Evolutionary conservation across 2,113 vertebrate species (phyloP), one percentile per base, ranked within the genome.

Genomic region (Mixornis gularis): DNA sequence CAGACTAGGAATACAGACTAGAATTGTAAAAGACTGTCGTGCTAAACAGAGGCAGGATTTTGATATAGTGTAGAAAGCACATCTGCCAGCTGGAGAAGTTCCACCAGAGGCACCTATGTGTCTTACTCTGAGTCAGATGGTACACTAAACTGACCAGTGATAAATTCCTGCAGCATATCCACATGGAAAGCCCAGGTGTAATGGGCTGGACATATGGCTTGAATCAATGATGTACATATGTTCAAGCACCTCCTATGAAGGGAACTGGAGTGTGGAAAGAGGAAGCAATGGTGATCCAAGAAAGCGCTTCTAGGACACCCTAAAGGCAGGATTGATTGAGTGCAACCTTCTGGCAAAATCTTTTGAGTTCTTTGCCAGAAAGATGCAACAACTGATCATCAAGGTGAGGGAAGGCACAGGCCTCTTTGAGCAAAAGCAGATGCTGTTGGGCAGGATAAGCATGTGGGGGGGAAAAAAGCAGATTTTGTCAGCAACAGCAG

Each of bases 301-400:
- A 95, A 95, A 96, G 76, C 1, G 0, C 85, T 96, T 93, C 92
- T 94, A 95, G 93, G 92, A 95, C 87, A 95, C 82, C 92, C 90
- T 91, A 93, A 95, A 94, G 94, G 92, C 87, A 96, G 90, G 76
- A 95, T 96, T 96, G 93, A 95, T 96, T 95, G 92, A 96, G 93
- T 95, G 92, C 85, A 95, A 93, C 70, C 95, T 95, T 92, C 93
- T 16, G 60, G 92, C 88, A 94, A 95, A 96, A 85, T 94, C 94
- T 95, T 95, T 96, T 95, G 82, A 94, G 94, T 63, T 95, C 79
- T 93, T 94, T 95, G 93, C 93, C 93, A 92, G 87, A 88, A 95
- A 92, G 51, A 91, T 68, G 80, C 90, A 95, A 88, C 71, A 94
- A 94, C 56, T 68, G 82, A 94, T 74, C 90, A 93, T 95, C 92